Evolutionary conservation across 2,888 invertebrate species (phyloP).

Genomic region (Philhelius pedissequus): DNA sequence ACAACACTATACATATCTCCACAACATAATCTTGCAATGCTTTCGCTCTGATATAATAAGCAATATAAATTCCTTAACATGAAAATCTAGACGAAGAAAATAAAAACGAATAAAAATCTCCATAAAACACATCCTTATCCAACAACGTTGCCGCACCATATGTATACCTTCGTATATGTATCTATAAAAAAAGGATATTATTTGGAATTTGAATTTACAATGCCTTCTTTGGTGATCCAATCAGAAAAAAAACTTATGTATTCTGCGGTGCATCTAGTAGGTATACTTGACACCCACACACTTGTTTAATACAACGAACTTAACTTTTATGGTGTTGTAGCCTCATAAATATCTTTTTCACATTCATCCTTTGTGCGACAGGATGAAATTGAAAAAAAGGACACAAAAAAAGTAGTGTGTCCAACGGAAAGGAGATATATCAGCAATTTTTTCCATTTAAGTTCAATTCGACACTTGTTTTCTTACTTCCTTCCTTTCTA

Average conservation of each 20-base stretch:
- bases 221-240: constrained; percentile 23
- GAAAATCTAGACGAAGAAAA: not conserved
- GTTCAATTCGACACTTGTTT: constrained; percentile 43
- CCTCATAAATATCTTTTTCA: constrained; percentile 38
- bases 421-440: not conserved
- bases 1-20: not conserved
- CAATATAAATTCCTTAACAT: constrained; percentile 29
- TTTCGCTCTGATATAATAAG: constrained; percentile 5
- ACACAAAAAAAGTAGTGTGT: not conserved
- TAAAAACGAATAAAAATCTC: not conserved
- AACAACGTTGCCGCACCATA: not conserved
- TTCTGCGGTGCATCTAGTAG: not conserved
- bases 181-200: not conserved
- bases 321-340: constrained; percentile 8
- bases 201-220: constrained; percentile 36
- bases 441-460: constrained; percentile 31
- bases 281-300: not conserved
- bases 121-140: constrained; percentile 20
- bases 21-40: not conserved
- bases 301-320: not conserved
- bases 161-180: too few species aligned
- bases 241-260: not conserved
- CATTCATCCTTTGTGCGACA: constrained; percentile 4
- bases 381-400: not conserved
- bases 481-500: constrained; percentile 7